Percentiles rank a stretch among this genome's conserved stretches.
phyloP scores from a whole-genome alignment of 2,797 vertebrate genomes.

The Dallia pectoralis region DNA sequence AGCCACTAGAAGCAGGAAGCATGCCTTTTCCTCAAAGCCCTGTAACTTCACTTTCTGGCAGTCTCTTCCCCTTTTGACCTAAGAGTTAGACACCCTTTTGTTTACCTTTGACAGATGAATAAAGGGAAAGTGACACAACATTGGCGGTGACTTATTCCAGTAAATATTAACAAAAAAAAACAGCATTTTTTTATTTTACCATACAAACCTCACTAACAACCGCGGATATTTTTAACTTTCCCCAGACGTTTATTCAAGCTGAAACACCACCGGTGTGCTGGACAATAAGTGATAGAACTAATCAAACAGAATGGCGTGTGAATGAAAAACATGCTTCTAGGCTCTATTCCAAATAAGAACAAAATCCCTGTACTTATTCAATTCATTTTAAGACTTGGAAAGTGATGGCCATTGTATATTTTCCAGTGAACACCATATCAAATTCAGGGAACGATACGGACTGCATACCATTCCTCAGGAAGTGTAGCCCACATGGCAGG shows the following conservation, averaged over 20 bases:
- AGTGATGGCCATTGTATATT: no score
- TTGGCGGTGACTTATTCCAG: background rate
- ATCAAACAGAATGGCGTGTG: background rate
- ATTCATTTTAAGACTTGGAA: no score
- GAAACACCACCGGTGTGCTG: background rate
- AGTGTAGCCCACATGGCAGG: no score
- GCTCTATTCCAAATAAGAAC: background rate
- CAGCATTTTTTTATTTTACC: no score
- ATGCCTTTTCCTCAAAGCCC: slow-evolving; percentile 38
- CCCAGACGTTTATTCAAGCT: background rate
- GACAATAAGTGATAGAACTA: background rate
- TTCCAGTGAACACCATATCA: no score
- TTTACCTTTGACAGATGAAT: background rate
- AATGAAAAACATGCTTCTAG: background rate
- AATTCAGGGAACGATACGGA: no score
- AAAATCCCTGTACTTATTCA: background rate
- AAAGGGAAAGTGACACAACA: background rate
- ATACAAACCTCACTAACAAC: background rate
- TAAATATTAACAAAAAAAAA: no score
- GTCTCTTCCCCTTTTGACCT: slow-evolving; percentile 13
- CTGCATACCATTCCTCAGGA: no score
- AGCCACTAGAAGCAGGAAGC: slow-evolving; percentile 48
- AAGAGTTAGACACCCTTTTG: background rate
- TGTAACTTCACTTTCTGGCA: slow-evolving; percentile 19
- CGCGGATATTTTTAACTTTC: background rate